phyloP scores from a whole-genome alignment of 2,888 invertebrate species.

The Polietes domitor region DNA sequence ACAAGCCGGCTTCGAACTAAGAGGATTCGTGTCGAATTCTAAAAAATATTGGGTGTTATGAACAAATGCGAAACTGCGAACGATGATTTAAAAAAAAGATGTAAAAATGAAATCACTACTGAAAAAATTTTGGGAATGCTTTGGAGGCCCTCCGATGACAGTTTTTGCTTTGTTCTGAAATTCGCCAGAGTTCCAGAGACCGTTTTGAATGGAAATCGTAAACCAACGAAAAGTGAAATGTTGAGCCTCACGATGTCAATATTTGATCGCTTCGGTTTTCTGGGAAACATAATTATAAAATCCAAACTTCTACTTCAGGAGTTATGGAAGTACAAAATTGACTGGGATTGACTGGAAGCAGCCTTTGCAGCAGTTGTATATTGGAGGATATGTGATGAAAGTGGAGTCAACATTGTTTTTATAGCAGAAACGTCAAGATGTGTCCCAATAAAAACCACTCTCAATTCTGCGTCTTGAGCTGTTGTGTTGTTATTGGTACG shows the following conservation, averaged over 20 bases:
- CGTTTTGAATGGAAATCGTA: constrained; percentile 25
- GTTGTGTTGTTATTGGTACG: not conserved
- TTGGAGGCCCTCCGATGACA: constrained; percentile 20
- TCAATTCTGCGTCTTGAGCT: not conserved
- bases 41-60: constrained; percentile 9
- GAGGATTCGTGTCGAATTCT: constrained; percentile 51
- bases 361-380: not conserved
- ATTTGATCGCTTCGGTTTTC: constrained; percentile 30
- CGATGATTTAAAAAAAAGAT: not conserved
- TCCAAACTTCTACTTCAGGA: constrained; percentile 47
- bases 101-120: not conserved
- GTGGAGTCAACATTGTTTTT: not conserved
- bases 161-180: constrained; percentile 37
- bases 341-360: constrained; percentile 17
- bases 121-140: constrained; percentile 11
- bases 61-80: not conserved
- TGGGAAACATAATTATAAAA: constrained; percentile 37
- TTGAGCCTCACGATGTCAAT: constrained; percentile 31
- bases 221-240: constrained; percentile 42
- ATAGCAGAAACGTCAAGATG: not conserved
- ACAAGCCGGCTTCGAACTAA: constrained; percentile 50
- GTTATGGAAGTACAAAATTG: constrained; percentile 25
- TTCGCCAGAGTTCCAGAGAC: constrained; percentile 29
- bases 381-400: not conserved
- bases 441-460: not conserved